Conservation (phyloP, 2,888 invertebrate genomes). For the Melikaiella ostensackeni region DNA sequence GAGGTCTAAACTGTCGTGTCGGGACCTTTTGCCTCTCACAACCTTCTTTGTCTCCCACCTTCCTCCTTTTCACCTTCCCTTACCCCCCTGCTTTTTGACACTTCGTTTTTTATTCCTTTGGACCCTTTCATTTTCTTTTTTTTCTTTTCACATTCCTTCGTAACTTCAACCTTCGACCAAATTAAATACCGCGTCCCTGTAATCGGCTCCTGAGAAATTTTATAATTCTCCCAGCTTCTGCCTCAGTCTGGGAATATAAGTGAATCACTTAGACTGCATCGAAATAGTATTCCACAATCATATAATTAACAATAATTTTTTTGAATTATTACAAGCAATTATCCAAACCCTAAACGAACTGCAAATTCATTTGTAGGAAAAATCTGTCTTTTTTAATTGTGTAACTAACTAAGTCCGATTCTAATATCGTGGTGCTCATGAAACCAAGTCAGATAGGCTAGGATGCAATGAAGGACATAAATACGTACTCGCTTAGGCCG, state of each 20-base stretch:
- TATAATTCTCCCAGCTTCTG: slow-evolving; percentile 3
- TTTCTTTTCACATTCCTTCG: slow-evolving; percentile 47
- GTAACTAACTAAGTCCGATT: neutral
- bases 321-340: too few species aligned
- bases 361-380: neutral
- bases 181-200: slow-evolving; percentile 63
- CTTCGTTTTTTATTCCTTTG: slow-evolving; percentile 28
- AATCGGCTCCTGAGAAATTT: slow-evolving; percentile 60
- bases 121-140: slow-evolving; percentile 47
- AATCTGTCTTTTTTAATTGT: neutral
- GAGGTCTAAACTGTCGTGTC: slow-evolving; percentile 62
- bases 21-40: slow-evolving; percentile 45
- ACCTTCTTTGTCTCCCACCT: slow-evolving; percentile 32
- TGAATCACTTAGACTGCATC: neutral
- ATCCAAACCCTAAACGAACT: neutral
- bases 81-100: slow-evolving; percentile 42
- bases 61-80: slow-evolving; percentile 32
- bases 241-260: neutral
- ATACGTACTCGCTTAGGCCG: slow-evolving; percentile 62
- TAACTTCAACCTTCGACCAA: slow-evolving; percentile 60
- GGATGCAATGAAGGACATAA: slow-evolving; percentile 60
- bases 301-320: too few species aligned
- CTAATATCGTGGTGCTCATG: slow-evolving; percentile 24
- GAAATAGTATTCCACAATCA: neutral
- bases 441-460: slow-evolving; percentile 35